Conservation (phyloP, 1,140 invertebrate species). For the Prorops nasuta region DNA sequence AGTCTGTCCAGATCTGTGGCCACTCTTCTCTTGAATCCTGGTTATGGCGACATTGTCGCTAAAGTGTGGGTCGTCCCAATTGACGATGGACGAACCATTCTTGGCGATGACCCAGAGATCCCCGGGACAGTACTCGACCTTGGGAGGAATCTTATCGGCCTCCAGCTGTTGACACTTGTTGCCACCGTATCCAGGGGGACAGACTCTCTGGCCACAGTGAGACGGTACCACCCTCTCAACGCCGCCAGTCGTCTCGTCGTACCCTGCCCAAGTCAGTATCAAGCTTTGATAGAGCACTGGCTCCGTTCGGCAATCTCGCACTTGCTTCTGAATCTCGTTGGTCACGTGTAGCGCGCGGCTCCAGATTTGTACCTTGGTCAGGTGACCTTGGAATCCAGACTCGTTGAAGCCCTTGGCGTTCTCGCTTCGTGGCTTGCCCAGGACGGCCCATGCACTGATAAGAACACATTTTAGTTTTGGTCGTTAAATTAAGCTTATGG, state of each 20-base stretch:
- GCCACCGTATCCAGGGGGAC: conserved; percentile 81
- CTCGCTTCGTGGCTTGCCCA: conserved; percentile 83
- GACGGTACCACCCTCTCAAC: conserved; percentile 90
- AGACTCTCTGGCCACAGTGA: conserved; percentile 83
- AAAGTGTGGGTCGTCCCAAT: conserved; percentile 93
- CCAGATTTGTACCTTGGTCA: conserved; percentile 96
- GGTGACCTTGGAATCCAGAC: conserved; percentile 89
- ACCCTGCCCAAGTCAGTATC: conserved; percentile 88
- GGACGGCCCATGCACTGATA: conserved; percentile 83
- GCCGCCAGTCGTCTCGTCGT: conserved; percentile 84
- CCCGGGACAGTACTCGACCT: conserved; percentile 85
- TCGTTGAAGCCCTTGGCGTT: conserved; percentile 76
- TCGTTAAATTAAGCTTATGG: too few relatives aligned
- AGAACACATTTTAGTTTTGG: too few relatives aligned
- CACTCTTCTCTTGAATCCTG: conserved; percentile 80
- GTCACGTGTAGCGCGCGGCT: conserved; percentile 85
- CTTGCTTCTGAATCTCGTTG: conserved; percentile 91
- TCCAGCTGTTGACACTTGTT: conserved; percentile 80
- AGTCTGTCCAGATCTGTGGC: conserved; percentile 86
- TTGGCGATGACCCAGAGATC: conserved; percentile 92
- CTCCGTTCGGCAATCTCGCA: conserved; percentile 85
- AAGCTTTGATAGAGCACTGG: conserved; percentile 85
- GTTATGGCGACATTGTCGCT: conserved; percentile 82
- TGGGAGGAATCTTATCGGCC: conserved; percentile 81
- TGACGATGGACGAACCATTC: conserved; percentile 86